Percentiles rank a stretch among this genome's conserved stretches.
phyloP scores from a whole-genome alignment of 2,797 vertebrate species.

The Alauda arvensis region DNA sequence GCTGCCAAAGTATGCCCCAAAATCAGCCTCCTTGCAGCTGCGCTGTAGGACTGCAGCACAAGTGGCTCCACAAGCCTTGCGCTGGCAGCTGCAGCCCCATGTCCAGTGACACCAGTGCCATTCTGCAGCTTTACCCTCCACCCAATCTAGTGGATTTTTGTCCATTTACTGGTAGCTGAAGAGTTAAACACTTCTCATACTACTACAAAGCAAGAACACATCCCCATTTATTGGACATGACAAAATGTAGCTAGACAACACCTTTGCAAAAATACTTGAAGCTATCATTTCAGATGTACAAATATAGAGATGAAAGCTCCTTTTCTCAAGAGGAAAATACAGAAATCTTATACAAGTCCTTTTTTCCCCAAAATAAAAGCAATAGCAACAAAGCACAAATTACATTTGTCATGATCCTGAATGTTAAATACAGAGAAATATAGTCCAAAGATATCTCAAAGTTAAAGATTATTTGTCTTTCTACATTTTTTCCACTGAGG shows the following conservation, averaged over 20 bases:
- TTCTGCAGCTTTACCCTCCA: neutral
- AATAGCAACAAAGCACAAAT: neutral
- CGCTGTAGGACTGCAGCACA: neutral
- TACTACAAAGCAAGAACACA: neutral
- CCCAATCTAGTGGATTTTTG: neutral
- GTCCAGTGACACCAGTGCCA: neutral
- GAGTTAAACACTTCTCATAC: neutral
- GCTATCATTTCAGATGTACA: slow-evolving; percentile 17
- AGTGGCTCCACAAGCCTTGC: neutral
- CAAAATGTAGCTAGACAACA: neutral
- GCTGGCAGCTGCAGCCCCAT: rapidly evolving
- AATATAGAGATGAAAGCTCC: slow-evolving; percentile 18
- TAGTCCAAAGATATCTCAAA: neutral
- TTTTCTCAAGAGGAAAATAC: neutral
- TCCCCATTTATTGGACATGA: slow-evolving; percentile 20
- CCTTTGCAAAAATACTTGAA: slow-evolving; percentile 36
- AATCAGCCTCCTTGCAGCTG: neutral
- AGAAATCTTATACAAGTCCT: neutral
- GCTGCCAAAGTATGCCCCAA: neutral
- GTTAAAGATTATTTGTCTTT: neutral
- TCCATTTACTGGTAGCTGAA: neutral
- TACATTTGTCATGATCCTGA: neutral
- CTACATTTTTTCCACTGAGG: neutral
- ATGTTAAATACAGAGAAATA: neutral
- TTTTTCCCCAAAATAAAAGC: neutral